phyloP scores from a whole-genome alignment of 2,797 vertebrate genomes.

The Sebastes diploproa region DNA sequence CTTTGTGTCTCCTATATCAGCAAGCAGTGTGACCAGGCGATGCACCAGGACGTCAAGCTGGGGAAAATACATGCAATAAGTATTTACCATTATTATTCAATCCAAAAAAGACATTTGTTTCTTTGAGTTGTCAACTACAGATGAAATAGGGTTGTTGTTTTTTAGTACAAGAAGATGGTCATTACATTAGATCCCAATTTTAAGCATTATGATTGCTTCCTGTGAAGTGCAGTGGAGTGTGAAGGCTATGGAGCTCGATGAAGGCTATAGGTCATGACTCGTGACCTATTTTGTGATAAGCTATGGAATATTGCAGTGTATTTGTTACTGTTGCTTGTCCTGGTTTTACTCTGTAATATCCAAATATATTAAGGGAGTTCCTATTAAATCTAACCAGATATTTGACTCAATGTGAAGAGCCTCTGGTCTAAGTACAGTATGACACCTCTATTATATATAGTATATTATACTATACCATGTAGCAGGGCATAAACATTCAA shows the following conservation, averaged over 20 bases:
- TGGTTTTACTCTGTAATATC: neutral
- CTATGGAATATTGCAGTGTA: neutral
- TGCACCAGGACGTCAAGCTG: slow-evolving; percentile 95
- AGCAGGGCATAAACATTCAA: too few relatives aligned
- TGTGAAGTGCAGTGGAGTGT: neutral
- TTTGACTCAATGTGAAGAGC: neutral
- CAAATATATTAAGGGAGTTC: neutral
- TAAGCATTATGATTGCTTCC: neutral
- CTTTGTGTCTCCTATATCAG: slow-evolving; percentile 91
- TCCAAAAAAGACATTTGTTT: neutral
- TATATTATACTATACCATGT: too few relatives aligned
- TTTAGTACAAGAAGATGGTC: neutral
- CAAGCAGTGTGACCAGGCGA: slow-evolving; percentile 93
- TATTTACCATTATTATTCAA: neutral
- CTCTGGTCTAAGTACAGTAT: neutral
- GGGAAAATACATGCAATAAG: neutral
- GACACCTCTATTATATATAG: neutral
- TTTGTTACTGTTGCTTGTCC: neutral
- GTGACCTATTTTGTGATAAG: neutral
- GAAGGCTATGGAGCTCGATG: neutral
- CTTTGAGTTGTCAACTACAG: neutral
- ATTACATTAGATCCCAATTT: neutral
- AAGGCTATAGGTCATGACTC: neutral
- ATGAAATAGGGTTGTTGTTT: rapidly evolving
- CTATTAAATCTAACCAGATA: neutral